Evolutionary conservation across 2,797 vertebrate species (phyloP).

Genomic region (Sciurus carolinensis): DNA sequence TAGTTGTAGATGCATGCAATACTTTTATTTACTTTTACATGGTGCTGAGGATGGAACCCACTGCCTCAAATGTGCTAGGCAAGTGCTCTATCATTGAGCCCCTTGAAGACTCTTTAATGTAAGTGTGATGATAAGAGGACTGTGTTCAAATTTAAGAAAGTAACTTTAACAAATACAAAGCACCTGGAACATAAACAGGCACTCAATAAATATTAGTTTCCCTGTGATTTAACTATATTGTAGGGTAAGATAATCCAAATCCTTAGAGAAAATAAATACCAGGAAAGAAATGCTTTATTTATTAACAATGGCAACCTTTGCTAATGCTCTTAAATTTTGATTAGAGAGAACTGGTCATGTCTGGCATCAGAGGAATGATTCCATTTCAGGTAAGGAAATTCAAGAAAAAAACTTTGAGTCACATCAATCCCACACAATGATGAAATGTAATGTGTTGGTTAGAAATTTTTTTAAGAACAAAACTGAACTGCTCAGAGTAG

Average conservation of each 20-base stretch:
- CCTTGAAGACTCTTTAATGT: background rate
- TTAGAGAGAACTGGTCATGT: constrained; percentile 49
- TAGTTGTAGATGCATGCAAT: too few relatives aligned
- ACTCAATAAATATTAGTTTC: constrained; percentile 23
- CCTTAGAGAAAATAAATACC: constrained; percentile 26
- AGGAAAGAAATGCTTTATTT: constrained; percentile 53
- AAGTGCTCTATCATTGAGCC: too few relatives aligned
- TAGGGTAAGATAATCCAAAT: constrained; percentile 56
- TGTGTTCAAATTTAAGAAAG: constrained; percentile 27
- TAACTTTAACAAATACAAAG: constrained; percentile 46
- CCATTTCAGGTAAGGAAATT: constrained; percentile 57
- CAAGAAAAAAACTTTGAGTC: constrained; percentile 62
- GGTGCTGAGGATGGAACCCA: too few relatives aligned
- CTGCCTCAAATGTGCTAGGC: too few relatives aligned
- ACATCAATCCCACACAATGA: constrained; percentile 25
- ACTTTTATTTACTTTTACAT: too few relatives aligned
- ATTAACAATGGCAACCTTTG: constrained; percentile 53
- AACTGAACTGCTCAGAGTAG: constrained; percentile 62
- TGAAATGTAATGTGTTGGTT: constrained; percentile 52
- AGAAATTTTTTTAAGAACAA: constrained; percentile 59
- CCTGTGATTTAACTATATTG: constrained; percentile 51
- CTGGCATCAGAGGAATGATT: constrained; percentile 40
- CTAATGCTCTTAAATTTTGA: constrained; percentile 3
- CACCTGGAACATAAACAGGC: background rate
- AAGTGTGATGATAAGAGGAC: background rate